phyloP scores from a whole-genome alignment of 1,140 invertebrate genomes.

The Aphelinus certus region DNA sequence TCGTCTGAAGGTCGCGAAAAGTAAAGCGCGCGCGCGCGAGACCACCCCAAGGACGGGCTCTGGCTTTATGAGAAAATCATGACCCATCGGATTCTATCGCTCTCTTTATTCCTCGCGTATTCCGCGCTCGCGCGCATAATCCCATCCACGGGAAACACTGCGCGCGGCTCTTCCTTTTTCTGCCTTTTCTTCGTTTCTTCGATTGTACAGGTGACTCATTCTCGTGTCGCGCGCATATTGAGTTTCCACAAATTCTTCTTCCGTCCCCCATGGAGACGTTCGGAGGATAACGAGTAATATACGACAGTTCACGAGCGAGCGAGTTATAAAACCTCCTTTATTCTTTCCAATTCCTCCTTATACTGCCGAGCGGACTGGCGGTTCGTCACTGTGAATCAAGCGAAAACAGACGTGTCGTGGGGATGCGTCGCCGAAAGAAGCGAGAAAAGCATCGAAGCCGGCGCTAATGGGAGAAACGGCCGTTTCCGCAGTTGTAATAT shows the following conservation, averaged over 20 bases:
- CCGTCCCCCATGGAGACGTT: too few species aligned
- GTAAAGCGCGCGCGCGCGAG: slow-evolving; percentile 23
- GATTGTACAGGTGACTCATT: too few species aligned
- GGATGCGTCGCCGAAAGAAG: background rate
- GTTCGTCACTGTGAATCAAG: too few species aligned
- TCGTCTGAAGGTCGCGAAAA: slow-evolving; percentile 30
- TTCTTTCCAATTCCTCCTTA: too few species aligned
- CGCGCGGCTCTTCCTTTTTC: background rate
- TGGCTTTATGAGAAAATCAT: slow-evolving; percentile 33
- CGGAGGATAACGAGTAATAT: too few species aligned
- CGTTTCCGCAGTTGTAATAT: slow-evolving; percentile 8
- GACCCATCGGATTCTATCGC: slow-evolving; percentile 23
- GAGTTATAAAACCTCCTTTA: too few species aligned
- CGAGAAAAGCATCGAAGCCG: too few species aligned
- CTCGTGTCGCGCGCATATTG: too few species aligned
- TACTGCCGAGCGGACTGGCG: too few species aligned
- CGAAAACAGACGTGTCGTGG: too few species aligned
- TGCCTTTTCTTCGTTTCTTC: background rate
- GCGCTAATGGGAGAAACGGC: background rate
- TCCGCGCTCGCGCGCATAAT: background rate
- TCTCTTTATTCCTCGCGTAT: background rate
- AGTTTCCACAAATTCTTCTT: too few species aligned
- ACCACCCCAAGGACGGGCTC: slow-evolving; percentile 17
- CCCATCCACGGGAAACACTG: background rate
- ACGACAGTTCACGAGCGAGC: too few species aligned